phyloP scores from a whole-genome alignment of 1,140 invertebrate genomes.

The Drosophila ficusphila region DNA sequence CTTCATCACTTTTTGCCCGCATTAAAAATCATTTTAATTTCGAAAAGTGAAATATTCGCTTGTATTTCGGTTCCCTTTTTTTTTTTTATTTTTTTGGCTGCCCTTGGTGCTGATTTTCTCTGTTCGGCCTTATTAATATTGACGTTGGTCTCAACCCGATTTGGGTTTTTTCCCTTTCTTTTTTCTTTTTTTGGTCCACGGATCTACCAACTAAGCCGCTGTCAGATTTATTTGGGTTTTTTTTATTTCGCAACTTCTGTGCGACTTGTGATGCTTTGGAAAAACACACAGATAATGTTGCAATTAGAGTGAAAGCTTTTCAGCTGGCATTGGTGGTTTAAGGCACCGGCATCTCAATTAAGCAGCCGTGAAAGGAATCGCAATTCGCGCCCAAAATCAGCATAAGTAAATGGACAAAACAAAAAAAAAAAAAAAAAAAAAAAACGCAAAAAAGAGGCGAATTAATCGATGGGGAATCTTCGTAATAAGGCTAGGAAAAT shows the following conservation, averaged over 20 bases:
- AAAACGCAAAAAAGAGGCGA: constrained; percentile 41
- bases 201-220: constrained; percentile 43
- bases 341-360: constrained; percentile 63
- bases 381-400: constrained; percentile 52
- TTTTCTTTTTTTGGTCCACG: background rate
- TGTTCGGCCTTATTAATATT: constrained; percentile 62
- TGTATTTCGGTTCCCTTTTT: too few relatives aligned
- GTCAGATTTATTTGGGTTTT: constrained; percentile 57
- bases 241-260: constrained; percentile 24
- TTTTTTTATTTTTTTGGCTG: constrained; percentile 26
- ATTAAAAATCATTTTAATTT: constrained; percentile 63
- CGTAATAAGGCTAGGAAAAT: constrained; percentile 49
- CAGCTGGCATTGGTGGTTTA: constrained; percentile 17
- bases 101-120: constrained; percentile 31
- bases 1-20: constrained; percentile 17
- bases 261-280: constrained; percentile 27
- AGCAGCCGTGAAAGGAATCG: constrained; percentile 41
- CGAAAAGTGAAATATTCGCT: constrained; percentile 41
- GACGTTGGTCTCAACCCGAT: constrained; percentile 37
- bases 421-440: too few relatives aligned
- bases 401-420: constrained; percentile 79
- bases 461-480: constrained; percentile 48
- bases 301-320: constrained; percentile 79
- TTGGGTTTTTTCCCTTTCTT: too few relatives aligned
- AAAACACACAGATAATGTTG: constrained; percentile 64